Base-by-base conservation (phyloP, 2,797 vertebrate genomes). In the Acestrorhynchus altus region DNA sequence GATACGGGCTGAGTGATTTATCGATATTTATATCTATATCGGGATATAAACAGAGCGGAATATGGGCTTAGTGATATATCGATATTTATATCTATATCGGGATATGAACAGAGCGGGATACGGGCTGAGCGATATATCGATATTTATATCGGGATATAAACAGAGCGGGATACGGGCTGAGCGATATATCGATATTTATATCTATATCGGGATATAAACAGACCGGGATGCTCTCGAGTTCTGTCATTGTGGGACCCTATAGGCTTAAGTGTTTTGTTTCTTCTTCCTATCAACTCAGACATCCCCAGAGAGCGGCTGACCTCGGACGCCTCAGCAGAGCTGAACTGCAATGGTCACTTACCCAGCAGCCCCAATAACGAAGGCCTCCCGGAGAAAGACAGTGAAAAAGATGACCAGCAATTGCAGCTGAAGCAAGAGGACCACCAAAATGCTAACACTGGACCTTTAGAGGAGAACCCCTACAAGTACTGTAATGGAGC, bases 321-420 rank as follows among this genome's bases (percentile, higher is more conserved):
- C 89, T 91, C 87, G 84, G 92, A 89, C 16, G 78, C 35, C 46
- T 87, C 79, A 56, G 82, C 82, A 79, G 94, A 96, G 84, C 84
- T 96, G 54, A 98, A 95, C 89, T 97, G 96, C 89, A 99, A 98
- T 0, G 96, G 96, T 73, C 91, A 93, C 81, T 60, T 89, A 57
- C 57, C 79, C 78, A 85, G 79, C 8, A 85, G 88, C 51, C 87
- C n/a, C n/a, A n/a, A n/a, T n/a, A n/a, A n/a, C n/a, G n/a, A 87
- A 22, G 87, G 89, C 7, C 81, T 86, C 1, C 84, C 89, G 68
- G 92, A 93, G 60, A 91, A 96, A 87, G 88, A 91, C 85, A 84
- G 91, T 89, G 76, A 75, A 51, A 75, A 40, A 74, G 77, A 88
- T 63, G 83, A 86, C 73, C 80, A 66, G 49, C 77, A 79, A 67